Conservation (phyloP, 2,888 invertebrate species). For the Nebria salina region DNA sequence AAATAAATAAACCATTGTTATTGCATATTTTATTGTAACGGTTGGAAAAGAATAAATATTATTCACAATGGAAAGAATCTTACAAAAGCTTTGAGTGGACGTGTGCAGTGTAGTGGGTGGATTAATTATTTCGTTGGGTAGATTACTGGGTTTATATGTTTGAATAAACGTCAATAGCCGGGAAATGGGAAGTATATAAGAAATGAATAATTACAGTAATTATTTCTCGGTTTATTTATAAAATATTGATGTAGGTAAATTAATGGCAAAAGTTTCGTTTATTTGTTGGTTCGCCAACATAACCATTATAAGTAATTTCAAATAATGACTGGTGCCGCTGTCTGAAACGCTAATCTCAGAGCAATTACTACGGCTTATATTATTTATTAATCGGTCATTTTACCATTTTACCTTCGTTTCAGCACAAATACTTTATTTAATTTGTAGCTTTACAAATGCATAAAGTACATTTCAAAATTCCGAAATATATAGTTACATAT, state of each 20-base stretch:
- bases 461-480: not conserved
- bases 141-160: no score
- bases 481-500: not conserved
- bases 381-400: slow-evolving; percentile 45
- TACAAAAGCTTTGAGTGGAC: no score
- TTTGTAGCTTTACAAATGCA: not conserved
- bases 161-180: no score
- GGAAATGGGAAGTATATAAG: not conserved
- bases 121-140: no score
- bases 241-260: not conserved
- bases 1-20: not conserved
- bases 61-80: no score
- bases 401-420: slow-evolving; percentile 13
- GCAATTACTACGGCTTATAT: slow-evolving; percentile 38
- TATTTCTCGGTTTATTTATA: not conserved
- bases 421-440: not conserved
- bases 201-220: not conserved
- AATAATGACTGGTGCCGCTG: slow-evolving; percentile 35
- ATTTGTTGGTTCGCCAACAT: not conserved
- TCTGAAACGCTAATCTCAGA: slow-evolving; percentile 35
- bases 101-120: no score
- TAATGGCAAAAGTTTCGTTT: not conserved
- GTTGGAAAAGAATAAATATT: no score
- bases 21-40: no score
- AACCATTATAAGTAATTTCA: slow-evolving; percentile 27